Conservation (phyloP, 2,888 invertebrate species). For the Stictocephala bisonia region DNA sequence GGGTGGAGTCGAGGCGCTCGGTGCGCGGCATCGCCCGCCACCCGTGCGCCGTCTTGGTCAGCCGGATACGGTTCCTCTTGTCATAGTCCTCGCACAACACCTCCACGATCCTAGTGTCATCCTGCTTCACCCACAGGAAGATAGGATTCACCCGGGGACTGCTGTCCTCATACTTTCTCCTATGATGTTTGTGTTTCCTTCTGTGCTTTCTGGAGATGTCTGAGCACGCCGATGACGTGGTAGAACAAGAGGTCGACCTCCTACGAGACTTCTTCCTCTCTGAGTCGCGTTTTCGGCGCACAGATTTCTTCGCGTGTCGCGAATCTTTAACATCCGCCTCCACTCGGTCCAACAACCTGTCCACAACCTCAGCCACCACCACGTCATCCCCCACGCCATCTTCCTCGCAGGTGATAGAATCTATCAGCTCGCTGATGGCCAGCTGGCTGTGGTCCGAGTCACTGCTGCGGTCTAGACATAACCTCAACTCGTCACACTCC, state of each 20-base stretch:
- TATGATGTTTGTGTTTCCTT: conserved; percentile 63
- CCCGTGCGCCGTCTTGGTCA: conserved; percentile 83
- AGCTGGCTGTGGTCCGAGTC: conserved; percentile 62
- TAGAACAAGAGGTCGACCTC: conserved; percentile 62
- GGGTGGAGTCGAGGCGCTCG: conserved; percentile 65
- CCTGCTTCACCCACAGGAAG: conserved; percentile 86
- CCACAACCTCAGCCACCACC: conserved; percentile 58
- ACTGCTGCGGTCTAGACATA: conserved; percentile 61
- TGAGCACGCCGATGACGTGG: conserved; percentile 56
- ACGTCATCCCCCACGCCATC: conserved; percentile 59
- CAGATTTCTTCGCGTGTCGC: conserved; percentile 65
- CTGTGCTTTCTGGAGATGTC: conserved; percentile 61
- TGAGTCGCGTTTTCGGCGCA: conserved; percentile 65
- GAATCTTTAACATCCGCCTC: too few relatives aligned
- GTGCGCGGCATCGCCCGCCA: conserved; percentile 88
- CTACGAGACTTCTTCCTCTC: conserved; percentile 62
- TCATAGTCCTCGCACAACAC: conserved; percentile 91
- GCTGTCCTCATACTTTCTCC: conserved; percentile 62
- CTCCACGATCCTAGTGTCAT: conserved; percentile 82
- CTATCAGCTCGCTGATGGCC: conserved; percentile 61
- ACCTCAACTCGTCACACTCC: conserved; percentile 45
- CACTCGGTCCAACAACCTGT: conserved; percentile 26
- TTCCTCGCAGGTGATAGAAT: conserved; percentile 53
- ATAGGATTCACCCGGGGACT: conserved; percentile 81
- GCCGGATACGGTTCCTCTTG: conserved; percentile 83